Percentiles rank a stretch among this genome's conserved stretches.
Conservation (phyloP, 1,140 invertebrate species). For the Apis florea region DNA sequence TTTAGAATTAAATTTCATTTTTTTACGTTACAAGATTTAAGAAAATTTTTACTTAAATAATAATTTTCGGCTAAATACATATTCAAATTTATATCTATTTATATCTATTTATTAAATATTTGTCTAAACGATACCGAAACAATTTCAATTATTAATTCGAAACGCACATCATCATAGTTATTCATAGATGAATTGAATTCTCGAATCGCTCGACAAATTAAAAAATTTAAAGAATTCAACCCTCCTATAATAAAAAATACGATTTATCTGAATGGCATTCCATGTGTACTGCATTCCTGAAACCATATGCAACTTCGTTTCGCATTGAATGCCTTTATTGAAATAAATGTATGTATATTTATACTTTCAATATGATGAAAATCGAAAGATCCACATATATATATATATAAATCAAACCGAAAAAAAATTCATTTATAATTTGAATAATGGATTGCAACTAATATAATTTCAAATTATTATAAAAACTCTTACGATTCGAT, state of each 20-base stretch:
- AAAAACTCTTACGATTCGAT: neutral
- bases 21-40: no score
- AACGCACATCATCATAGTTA: neutral
- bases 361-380: neutral
- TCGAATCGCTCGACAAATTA: neutral
- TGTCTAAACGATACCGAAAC: no score
- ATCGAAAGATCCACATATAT: neutral
- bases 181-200: neutral
- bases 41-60: no score
- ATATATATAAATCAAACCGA: neutral
- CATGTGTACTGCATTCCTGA: constrained; percentile 15
- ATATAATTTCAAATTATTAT: neutral
- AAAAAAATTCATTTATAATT: neutral
- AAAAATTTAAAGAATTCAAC: neutral
- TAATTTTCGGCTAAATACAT: no score
- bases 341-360: constrained; percentile 3
- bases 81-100: no score
- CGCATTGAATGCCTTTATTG: constrained; percentile 28
- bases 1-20: no score
- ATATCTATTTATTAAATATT: no score
- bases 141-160: neutral
- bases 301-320: neutral
- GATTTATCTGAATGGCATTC: constrained; percentile 26
- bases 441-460: no score
- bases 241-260: neutral